Conservation (phyloP, 2,113 vertebrate genomes). For the Halichoeres trimaculatus region DNA sequence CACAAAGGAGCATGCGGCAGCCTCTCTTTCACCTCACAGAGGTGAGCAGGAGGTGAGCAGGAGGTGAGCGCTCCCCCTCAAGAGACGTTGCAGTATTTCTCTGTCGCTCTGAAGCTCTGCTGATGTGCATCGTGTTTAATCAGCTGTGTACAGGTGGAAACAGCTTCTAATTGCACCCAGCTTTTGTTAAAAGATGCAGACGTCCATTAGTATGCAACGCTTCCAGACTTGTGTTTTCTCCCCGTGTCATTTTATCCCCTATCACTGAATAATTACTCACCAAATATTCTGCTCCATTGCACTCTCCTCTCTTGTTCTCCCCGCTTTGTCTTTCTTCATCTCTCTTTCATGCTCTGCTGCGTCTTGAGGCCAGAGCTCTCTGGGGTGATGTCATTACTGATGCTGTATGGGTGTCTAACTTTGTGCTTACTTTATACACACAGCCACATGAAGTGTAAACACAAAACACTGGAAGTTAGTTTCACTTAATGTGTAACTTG, state of each 20-base stretch:
- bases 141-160: conserved; percentile 30
- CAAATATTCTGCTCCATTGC: conserved; percentile 43
- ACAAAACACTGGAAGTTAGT: conserved; percentile 23
- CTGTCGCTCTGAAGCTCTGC: background rate
- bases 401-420: conserved; percentile 68
- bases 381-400: conserved; percentile 67
- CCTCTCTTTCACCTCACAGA: background rate
- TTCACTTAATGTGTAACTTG: conserved; percentile 14
- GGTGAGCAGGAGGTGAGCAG: conserved; percentile 29
- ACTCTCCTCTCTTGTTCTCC: conserved; percentile 28
- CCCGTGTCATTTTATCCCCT: conserved; percentile 58
- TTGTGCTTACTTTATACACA: conserved; percentile 29
- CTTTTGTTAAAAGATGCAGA: conserved; percentile 34
- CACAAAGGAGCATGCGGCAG: conserved; percentile 2
- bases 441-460: background rate
- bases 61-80: no score
- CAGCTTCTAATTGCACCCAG: conserved; percentile 18
- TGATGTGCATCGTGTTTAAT: conserved; percentile 23
- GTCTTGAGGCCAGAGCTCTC: conserved; percentile 59
- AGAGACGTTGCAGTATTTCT: background rate
- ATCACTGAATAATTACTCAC: conserved; percentile 55
- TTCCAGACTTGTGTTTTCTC: conserved; percentile 31
- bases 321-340: conserved; percentile 59
- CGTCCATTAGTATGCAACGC: conserved; percentile 49
- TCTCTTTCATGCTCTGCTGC: conserved; percentile 61